Base-by-base conservation (phyloP, 2,888 invertebrate species). In the Camponotus fellah region DNA sequence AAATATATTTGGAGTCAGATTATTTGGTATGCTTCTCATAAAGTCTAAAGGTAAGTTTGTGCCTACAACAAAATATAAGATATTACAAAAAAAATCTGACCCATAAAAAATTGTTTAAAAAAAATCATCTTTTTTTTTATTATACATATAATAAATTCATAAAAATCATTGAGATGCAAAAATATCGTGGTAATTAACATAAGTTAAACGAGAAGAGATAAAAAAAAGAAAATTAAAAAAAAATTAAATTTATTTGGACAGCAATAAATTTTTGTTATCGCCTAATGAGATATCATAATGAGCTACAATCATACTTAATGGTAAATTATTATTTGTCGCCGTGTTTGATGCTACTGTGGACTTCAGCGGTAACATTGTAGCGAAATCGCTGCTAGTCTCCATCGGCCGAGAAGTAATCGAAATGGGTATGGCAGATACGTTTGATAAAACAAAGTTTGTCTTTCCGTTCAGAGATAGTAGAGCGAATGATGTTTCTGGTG, bases 331-430 rank as follows among this genome's bases (percentile, higher is more conserved):
- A 12, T 88, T 83, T 34, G 85, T 17, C 65, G 86, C 49, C 2
- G 89, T 46, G 60, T 86, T 88, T 32, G 87, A 83, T 43, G 87
- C 76, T 37, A 89, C 46, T 85, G 89, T 90, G 40, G 90, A 76
- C 46, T 91, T 65, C 75, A 89, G 91, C 17, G 91, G 89, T 26
- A 90, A 5, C 21, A 84, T 87, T 60, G 87, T 34, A 0, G 88
- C 71, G 8, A 89, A 26, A 77, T 91, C 90, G 85, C 91, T 92
- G 69, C 92, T 76, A 12, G 89, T 82, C 80, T 90, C 88, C 82
- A 89, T 34, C 6, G 92, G 89, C 32, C 87, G 85, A 21, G 91
- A 82, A 62, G 89, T 83, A 43, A 87, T 56, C 68, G 92, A 87
- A 72, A 91, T 65, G 17, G 89, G 71, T 6, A 91, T 71, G 76